Conservation (phyloP, 2,888 invertebrate species). For the Doris montereyensis region DNA sequence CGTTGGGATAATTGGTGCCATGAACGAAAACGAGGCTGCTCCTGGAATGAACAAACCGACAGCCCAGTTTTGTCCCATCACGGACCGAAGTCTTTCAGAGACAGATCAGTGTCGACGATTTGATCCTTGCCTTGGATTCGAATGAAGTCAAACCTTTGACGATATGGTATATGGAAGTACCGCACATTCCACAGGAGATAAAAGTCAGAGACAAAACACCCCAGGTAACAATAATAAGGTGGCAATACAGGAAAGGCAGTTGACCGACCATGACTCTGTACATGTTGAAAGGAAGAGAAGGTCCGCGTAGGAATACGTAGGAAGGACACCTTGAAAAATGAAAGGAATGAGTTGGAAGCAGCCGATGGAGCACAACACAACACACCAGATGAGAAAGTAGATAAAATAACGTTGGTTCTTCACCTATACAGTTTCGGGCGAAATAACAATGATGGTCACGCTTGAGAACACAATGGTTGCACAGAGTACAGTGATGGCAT, state of each 20-base stretch:
- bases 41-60: constrained; percentile 61
- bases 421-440: constrained; percentile 63
- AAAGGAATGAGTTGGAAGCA: constrained; percentile 45
- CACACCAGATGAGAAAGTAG: constrained; percentile 62
- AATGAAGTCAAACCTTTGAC: constrained; percentile 58
- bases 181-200: constrained; percentile 52
- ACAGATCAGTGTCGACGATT: constrained; percentile 50
- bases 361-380: constrained; percentile 52
- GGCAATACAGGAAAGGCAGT: constrained; percentile 38
- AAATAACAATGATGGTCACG: constrained; percentile 70
- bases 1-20: too few species aligned
- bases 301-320: constrained; percentile 50
- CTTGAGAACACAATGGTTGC: constrained; percentile 65
- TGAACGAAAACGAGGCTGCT: constrained; percentile 55
- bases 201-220: constrained; percentile 54
- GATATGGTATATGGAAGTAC: constrained; percentile 49
- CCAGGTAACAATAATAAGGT: constrained; percentile 51
- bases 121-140: constrained; percentile 50
- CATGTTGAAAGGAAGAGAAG: constrained; percentile 53
- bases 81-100: constrained; percentile 49
- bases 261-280: constrained; percentile 52
- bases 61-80: constrained; percentile 60
- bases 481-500: constrained; percentile 66
- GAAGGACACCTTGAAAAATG: constrained; percentile 41
- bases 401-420: constrained; percentile 65